These are phyloP conservation scores for Apteryx owenii DNA, from an alignment of 2,113 vertebrate genomes.

Conservation along the genomic window DNA sequence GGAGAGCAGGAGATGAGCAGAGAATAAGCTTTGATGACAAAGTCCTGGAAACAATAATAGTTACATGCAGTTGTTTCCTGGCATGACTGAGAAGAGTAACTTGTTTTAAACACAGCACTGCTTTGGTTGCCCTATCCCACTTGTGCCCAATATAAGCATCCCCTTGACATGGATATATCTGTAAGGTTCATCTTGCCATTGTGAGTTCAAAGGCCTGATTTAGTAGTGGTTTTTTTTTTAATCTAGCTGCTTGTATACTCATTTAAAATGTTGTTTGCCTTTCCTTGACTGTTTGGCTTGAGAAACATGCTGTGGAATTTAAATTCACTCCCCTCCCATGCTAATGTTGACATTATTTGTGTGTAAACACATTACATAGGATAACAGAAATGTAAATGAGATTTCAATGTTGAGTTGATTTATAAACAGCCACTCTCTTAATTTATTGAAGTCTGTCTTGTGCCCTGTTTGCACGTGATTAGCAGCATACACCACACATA, in stretches of 20 bases:
- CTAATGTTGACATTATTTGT: conserved; percentile 59
- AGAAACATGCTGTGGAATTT: conserved; percentile 65
- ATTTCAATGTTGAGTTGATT: conserved; percentile 51
- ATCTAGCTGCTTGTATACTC: not conserved
- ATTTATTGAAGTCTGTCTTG: conserved; percentile 55
- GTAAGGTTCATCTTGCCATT: not conserved
- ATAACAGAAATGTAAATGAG: conserved; percentile 63
- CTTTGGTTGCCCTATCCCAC: not conserved
- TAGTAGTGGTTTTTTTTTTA: not conserved
- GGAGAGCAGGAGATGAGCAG: not conserved
- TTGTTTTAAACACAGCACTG: not conserved
- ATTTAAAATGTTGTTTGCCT: conserved; percentile 59
- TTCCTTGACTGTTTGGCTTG: conserved; percentile 44
- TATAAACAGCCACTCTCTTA: conserved; percentile 53
- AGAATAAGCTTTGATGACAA: not conserved
- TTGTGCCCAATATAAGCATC: not conserved
- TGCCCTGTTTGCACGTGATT: conserved; percentile 45
- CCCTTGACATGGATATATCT: not conserved
- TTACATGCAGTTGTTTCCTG: not conserved
- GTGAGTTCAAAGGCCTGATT: conserved; percentile 21
- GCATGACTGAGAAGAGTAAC: not conserved
- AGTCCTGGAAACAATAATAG: not conserved
- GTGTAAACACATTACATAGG: conserved; percentile 56
- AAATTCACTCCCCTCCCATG: conserved; percentile 19
- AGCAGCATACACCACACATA: conserved; percentile 21